Evolutionary conservation across 1,140 invertebrate species (phyloP), one percentile per base, ranked within the genome.

Genomic region (Lordiphosa clarofinis): DNA sequence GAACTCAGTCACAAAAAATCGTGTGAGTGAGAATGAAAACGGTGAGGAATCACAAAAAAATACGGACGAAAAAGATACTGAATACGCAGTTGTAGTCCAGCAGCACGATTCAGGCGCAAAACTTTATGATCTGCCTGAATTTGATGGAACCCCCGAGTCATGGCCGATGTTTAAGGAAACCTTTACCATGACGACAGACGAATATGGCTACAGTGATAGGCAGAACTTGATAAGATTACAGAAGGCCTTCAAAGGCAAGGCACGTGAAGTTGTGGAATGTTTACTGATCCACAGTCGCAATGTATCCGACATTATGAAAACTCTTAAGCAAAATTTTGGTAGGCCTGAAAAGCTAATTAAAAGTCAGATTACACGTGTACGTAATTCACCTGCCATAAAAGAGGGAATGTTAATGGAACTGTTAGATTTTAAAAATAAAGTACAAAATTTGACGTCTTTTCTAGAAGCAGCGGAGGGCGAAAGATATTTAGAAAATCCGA

Each of bases 401-500:
- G 12, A 38, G 11, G 5, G 4, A 10, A n/a, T 12, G n/a, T n/a
- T 38, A 12, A 7, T 11, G n/a, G n/a, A 38, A 11, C n/a, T n/a
- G 6, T 12, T 38, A 5, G 37, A 38, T 5, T 12, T 1, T 12
- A 12, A 7, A 11, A 38, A 6, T 11, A 38, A 38, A 38, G 11
- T 38, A 65, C 90, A 11, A 88, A 89, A 61, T 76, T 61, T 59
- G 44, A 56, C 36, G 40, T 56, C 24, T 5, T n/a, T n/a, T n/a
- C n/a, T n/a, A n/a, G n/a, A n/a, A n/a, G n/a, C n/a, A n/a, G n/a
- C n/a, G n/a, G n/a, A n/a, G n/a, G n/a, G n/a, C n/a, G n/a, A n/a
- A n/a, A n/a, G n/a, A n/a, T n/a, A n/a, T n/a, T n/a, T n/a, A n/a
- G n/a, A n/a, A n/a, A n/a, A n/a, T n/a, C n/a, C n/a, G 24, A 28